A percentile compares a stretch with the other conserved stretches of the same genome.
These are phyloP conservation scores for Clitarchus hookeri DNA, from an alignment of 2,888 invertebrate species.

Conservation along the genomic window DNA sequence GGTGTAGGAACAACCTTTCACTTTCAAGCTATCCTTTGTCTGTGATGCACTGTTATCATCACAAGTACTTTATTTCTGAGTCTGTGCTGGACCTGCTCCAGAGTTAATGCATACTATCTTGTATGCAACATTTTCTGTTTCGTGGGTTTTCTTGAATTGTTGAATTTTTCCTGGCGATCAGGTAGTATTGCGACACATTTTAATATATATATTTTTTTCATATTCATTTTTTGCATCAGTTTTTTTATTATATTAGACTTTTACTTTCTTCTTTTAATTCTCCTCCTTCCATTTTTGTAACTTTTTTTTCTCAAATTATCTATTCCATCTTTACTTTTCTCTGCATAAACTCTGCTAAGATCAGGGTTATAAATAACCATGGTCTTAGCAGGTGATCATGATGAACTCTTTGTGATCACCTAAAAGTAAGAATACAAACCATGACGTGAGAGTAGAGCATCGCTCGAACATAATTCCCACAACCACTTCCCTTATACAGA, in stretches of 20 bases:
- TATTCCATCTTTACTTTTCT: background rate
- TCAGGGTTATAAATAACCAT: background rate
- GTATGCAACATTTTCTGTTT: background rate
- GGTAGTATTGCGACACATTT: background rate
- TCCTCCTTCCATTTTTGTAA: background rate
- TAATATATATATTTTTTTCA: background rate
- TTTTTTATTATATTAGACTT: background rate
- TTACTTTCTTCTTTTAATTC: background rate
- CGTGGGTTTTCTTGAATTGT: too few species aligned
- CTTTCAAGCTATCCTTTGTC: background rate
- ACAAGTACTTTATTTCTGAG: background rate
- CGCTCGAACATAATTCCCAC: background rate
- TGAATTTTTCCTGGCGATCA: background rate
- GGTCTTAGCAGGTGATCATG: too few species aligned
- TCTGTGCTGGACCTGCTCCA: background rate
- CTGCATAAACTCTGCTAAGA: background rate
- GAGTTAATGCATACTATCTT: background rate
- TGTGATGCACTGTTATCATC: background rate
- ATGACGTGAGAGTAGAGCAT: background rate
- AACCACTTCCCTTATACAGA: background rate
- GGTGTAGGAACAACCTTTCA: background rate
- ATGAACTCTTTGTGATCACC: background rate
- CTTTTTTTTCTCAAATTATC: background rate
- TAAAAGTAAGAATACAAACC: background rate
- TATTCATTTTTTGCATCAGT: background rate